These are phyloP conservation scores for Drosophila triauraria DNA, from an alignment of 1,140 invertebrate species.

Conservation along the genomic window DNA sequence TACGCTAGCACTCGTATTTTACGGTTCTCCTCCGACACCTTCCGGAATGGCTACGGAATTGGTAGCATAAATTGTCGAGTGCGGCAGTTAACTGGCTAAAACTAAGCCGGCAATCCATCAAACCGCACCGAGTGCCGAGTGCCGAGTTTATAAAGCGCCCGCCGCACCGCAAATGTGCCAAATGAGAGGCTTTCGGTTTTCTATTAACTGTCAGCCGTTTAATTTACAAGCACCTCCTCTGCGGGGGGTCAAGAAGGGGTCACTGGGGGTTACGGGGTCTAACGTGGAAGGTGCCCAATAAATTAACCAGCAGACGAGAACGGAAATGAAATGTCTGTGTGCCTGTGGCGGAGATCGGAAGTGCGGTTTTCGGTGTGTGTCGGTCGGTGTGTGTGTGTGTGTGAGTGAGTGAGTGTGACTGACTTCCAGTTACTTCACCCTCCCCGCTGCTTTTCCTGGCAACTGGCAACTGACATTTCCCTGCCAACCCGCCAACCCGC, in stretches of 20 bases:
- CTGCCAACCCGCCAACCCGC: too few species aligned
- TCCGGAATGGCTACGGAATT: slow-evolving; percentile 14
- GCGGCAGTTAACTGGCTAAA: slow-evolving; percentile 79
- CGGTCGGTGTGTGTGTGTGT: not conserved
- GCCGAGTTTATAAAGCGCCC: slow-evolving; percentile 56
- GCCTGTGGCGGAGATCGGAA: slow-evolving; percentile 22
- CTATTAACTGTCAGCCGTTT: slow-evolving; percentile 76
- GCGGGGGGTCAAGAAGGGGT: not conserved
- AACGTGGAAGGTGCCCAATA: slow-evolving; percentile 50
- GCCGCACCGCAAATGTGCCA: slow-evolving; percentile 55
- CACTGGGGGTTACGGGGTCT: not conserved
- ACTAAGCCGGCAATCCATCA: slow-evolving; percentile 80
- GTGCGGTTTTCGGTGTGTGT: slow-evolving; percentile 19
- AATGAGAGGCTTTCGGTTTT: slow-evolving; percentile 79
- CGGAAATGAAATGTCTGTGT: slow-evolving; percentile 70
- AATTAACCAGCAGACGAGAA: slow-evolving; percentile 62
- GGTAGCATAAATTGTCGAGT: slow-evolving; percentile 57
- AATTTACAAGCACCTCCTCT: slow-evolving; percentile 65
- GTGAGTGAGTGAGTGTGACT: not conserved
- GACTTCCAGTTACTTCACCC: not conserved
- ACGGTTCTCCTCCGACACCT: slow-evolving; percentile 46
- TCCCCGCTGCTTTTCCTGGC: not conserved
- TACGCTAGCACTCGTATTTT: slow-evolving; percentile 18
- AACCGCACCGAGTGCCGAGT: slow-evolving; percentile 53
- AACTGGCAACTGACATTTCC: slow-evolving; percentile 36